Percentiles rank a stretch among this genome's conserved stretches.
Evolutionary conservation across 1,140 invertebrate genomes (phyloP).

Genomic region (Orchestia grillus): DNA sequence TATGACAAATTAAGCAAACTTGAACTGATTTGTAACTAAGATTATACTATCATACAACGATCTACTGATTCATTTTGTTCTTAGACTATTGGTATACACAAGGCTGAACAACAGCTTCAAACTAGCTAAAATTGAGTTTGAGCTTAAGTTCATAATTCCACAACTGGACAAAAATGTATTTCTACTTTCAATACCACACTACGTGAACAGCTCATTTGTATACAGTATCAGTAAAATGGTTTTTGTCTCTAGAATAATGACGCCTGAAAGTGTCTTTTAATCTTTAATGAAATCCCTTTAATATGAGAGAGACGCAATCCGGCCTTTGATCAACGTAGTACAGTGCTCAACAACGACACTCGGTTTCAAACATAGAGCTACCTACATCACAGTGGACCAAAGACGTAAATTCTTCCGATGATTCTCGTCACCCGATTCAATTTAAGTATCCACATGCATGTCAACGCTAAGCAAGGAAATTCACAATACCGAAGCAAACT

Average conservation of each 20-base stretch:
- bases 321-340: neutral
- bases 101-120: too few species aligned
- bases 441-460: neutral
- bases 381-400: neutral
- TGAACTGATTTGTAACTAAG: too few species aligned
- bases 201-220: neutral
- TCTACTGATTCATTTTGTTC: too few species aligned
- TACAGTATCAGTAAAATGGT: too few species aligned
- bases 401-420: neutral
- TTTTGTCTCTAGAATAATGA: too few species aligned
- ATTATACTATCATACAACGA: too few species aligned
- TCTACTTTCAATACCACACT: neutral
- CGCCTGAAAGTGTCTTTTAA: neutral
- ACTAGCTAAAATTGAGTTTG: too few species aligned
- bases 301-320: neutral
- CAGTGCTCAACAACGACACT: neutral
- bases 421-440: neutral
- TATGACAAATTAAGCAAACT: too few species aligned
- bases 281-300: neutral
- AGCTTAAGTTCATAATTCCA: too few species aligned
- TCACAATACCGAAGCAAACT: conserved; percentile 6
- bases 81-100: too few species aligned
- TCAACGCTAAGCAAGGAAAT: neutral
- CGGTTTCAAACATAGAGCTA: neutral
- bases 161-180: neutral